Percentiles rank a stretch among this genome's conserved stretches.
phyloP scores from a whole-genome alignment of 92 coral and sea anemone genomes.

The Parazoanthus atlanticus region DNA sequence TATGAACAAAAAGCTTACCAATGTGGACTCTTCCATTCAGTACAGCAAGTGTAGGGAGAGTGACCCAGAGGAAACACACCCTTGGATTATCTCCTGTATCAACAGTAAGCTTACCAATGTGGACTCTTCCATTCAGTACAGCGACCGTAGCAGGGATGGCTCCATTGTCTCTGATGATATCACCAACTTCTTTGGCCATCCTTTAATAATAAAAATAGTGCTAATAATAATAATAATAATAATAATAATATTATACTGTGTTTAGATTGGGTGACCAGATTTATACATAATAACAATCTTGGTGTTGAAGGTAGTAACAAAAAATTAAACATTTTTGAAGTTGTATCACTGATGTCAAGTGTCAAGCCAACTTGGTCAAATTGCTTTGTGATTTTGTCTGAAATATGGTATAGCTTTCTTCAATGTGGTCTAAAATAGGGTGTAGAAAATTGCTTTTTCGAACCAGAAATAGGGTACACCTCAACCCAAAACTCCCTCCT shows the following conservation, averaged over 20 bases:
- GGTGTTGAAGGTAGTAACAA: not conserved
- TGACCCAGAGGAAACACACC: too few relatives aligned
- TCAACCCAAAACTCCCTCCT: not conserved
- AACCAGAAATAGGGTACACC: not conserved
- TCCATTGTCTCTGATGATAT: conserved; percentile 79
- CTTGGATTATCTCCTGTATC: not conserved
- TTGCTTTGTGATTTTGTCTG: too few relatives aligned
- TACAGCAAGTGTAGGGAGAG: conserved; percentile 74
- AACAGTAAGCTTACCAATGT: conserved; percentile 75
- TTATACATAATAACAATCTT: too few relatives aligned
- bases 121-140: conserved; percentile 80
- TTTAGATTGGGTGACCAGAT: too few relatives aligned
- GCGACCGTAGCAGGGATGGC: conserved; percentile 95
- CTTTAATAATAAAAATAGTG: conserved; percentile 34
- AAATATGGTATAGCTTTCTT: too few relatives aligned
- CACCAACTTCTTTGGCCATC: conserved; percentile 80
- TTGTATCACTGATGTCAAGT: too few relatives aligned
- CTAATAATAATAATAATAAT: too few relatives aligned
- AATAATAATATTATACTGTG: too few relatives aligned
- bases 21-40: conserved; percentile 84
- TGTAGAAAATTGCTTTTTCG: too few relatives aligned
- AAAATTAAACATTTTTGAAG: too few relatives aligned
- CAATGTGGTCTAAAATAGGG: too few relatives aligned
- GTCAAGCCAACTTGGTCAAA: too few relatives aligned
- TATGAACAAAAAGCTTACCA: conserved; percentile 53